Base-by-base conservation (phyloP, 1,140 invertebrate genomes). In the Nasonia vitripennis region DNA sequence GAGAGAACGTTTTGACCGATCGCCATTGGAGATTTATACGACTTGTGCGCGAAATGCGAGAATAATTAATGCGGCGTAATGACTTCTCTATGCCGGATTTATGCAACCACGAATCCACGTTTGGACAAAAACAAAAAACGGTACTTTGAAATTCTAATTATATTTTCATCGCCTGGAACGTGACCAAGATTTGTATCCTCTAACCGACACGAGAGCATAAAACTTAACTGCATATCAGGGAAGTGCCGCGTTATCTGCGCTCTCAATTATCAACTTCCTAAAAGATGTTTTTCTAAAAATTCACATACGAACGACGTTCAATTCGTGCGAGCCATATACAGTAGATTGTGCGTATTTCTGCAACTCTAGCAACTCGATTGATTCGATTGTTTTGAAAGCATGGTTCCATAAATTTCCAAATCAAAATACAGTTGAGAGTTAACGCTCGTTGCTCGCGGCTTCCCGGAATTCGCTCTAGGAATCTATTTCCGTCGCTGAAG, bases 141-240 rank as follows among this genome's bases (percentile, higher is more conserved):
- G 48, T 51, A 51, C 12, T 5, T 51, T 12, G 48, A 51, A 51
- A 51, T 14, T 51, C 4, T 51, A 51, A 51, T 51, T 51, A 51
- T 17, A 45, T 45, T 45, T 45, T 45, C 41, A 10, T 45, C 41
- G 9, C 41, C 9, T 45, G 4, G 9, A 45, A 10, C 41, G 41
- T 45, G 41, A 45, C 41, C 41, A 45, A 45, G 41, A 45, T 45
- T 45, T 45, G 7, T 45, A 45, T 45, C 41, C 9, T 45, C 41
- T 45, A 45, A 10, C 41, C 41, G 41, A 7, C 5, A 45, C 41
- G 9, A 45, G 9, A 17, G 10, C 12, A 75, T 75, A 70, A n/a
- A 81, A 9, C 71, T 73, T 82, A 82, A 75, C 45, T 34, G 48
- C 27, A 41, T 75, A 75, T 74, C 27, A 74, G 31, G 34, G 11